Conservation (phyloP, 2,113 vertebrate genomes). For the Poeciliopsis retropinna region DNA sequence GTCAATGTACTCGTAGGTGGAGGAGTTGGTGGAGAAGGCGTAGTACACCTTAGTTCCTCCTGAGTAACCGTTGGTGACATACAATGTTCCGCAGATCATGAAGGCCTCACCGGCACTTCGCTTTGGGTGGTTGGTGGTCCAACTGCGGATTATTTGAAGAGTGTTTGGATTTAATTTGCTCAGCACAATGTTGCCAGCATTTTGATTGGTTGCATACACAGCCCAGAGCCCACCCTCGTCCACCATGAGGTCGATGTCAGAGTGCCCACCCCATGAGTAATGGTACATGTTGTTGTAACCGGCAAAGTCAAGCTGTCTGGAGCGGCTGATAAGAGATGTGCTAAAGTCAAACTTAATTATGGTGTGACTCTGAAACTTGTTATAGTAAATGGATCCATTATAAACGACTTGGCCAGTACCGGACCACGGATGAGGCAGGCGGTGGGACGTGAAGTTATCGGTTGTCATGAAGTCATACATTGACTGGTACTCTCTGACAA, state of each 20-base stretch:
- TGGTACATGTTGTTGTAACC: constrained; percentile 74
- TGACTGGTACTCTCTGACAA: constrained; percentile 65
- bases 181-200: constrained; percentile 69
- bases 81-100: constrained; percentile 71
- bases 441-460: constrained; percentile 72
- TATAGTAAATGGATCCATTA: constrained; percentile 70
- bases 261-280: constrained; percentile 70
- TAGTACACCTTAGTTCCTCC: constrained; percentile 69
- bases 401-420: constrained; percentile 69
- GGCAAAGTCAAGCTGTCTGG: constrained; percentile 61
- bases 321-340: constrained; percentile 61
- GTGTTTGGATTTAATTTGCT: constrained; percentile 65
- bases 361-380: constrained; percentile 74
- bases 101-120: constrained; percentile 67
- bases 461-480: constrained; percentile 63
- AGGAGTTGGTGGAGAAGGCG: constrained; percentile 68
- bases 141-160: constrained; percentile 66
- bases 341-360: constrained; percentile 69
- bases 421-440: constrained; percentile 71
- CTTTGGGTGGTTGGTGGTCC: constrained; percentile 71
- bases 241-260: constrained; percentile 72
- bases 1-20: constrained; percentile 71
- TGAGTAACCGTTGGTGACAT: constrained; percentile 68
- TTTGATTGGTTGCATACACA: constrained; percentile 70
- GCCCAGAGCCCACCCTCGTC: constrained; percentile 72